These are phyloP conservation scores for Nudaria mundana DNA, from an alignment of 2,888 invertebrate genomes.

Conservation along the genomic window DNA sequence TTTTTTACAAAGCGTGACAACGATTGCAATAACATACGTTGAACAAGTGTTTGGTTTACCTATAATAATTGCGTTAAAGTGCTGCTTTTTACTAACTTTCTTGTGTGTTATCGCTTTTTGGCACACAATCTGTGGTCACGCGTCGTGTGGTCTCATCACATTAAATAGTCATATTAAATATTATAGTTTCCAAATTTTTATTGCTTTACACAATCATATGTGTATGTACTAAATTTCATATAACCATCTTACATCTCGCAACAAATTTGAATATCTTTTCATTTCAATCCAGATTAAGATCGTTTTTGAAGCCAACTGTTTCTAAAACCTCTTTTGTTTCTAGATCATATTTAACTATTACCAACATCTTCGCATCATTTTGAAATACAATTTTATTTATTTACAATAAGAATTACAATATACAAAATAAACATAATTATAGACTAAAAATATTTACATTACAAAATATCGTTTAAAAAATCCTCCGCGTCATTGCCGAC, in stretches of 20 bases:
- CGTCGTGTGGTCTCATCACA: slow-evolving; percentile 52
- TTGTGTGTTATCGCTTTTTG: slow-evolving; percentile 48
- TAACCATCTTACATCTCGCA: slow-evolving; percentile 39
- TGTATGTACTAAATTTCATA: slow-evolving; percentile 30
- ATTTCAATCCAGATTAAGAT: slow-evolving; percentile 28
- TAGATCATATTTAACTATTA: too few relatives aligned
- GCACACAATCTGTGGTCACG: slow-evolving; percentile 58
- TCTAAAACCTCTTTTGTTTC: too few relatives aligned
- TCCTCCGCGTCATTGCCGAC: too few relatives aligned
- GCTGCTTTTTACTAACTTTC: slow-evolving; percentile 40
- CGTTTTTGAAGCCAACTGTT: too few relatives aligned
- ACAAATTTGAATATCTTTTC: slow-evolving; percentile 38
- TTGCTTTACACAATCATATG: slow-evolving; percentile 41
- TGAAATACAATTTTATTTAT: too few relatives aligned
- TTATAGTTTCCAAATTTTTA: slow-evolving; percentile 38
- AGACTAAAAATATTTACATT: too few relatives aligned
- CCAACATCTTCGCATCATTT: too few relatives aligned
- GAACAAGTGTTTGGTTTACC: slow-evolving; percentile 12
- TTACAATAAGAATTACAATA: too few relatives aligned
- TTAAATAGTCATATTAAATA: slow-evolving; percentile 41
- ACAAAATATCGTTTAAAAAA: too few relatives aligned
- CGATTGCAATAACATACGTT: slow-evolving; percentile 31
- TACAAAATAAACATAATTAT: too few relatives aligned
- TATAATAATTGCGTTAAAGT: slow-evolving; percentile 15
- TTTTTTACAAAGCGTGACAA: slow-evolving; percentile 17